Evolutionary conservation across 2,797 vertebrate species (phyloP).

Genomic region (Enteromius paludinosus): DNA sequence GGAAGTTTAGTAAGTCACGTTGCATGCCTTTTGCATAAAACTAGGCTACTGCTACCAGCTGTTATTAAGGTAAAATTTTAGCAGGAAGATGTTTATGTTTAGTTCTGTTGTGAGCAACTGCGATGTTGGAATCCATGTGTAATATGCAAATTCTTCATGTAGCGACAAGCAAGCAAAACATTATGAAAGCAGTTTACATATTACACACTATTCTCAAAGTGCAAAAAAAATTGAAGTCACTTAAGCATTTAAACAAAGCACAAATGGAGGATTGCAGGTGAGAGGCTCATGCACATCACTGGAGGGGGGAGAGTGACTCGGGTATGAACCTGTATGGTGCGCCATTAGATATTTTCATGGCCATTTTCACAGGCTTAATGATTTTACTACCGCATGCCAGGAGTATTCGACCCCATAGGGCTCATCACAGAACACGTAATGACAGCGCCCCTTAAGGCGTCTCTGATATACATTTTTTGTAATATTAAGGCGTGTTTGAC

Average conservation of each 20-base stretch:
- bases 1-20: neutral
- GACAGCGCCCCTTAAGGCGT: conserved; percentile 45
- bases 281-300: conserved; percentile 36
- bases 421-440: conserved; percentile 43
- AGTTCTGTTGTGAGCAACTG: conserved; percentile 7
- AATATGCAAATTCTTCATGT: conserved; percentile 24
- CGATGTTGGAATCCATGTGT: neutral
- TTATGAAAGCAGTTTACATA: neutral
- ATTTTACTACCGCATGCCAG: conserved; percentile 44
- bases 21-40: neutral
- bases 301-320: conserved; percentile 46
- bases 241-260: neutral
- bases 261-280: conserved; percentile 33
- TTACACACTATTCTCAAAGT: neutral
- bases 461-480: conserved; percentile 44
- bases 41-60: neutral
- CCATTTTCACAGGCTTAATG: conserved; percentile 50
- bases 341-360: conserved; percentile 39
- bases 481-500: conserved; percentile 50
- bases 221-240: conserved; percentile 18
- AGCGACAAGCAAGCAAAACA: neutral
- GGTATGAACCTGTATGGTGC: conserved; percentile 43
- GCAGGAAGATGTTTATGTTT: neutral
- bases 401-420: conserved; percentile 31
- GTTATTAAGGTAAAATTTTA: neutral